Conservation (phyloP, 2,797 vertebrate genomes). For the Phrynocephalus forsythii region DNA sequence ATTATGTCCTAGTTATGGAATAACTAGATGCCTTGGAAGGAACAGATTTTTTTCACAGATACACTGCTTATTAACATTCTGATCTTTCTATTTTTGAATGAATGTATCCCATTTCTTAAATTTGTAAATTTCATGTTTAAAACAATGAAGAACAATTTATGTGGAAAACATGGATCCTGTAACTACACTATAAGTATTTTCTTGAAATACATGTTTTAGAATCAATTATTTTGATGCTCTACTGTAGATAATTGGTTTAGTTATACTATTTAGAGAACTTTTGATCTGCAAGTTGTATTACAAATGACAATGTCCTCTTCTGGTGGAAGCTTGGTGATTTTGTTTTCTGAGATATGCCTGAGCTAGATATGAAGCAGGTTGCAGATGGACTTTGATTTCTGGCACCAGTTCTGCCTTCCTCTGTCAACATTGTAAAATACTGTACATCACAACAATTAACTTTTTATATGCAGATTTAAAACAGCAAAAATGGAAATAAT, state of each 20-base stretch:
- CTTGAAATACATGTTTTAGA: background rate
- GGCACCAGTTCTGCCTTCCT: background rate
- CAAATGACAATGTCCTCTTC: background rate
- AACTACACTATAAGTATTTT: background rate
- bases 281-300: background rate
- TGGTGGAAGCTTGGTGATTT: background rate
- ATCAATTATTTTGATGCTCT: background rate
- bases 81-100: background rate
- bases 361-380: background rate
- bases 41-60: background rate
- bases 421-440: slow-evolving; percentile 23
- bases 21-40: background rate
- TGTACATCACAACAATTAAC: background rate
- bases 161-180: background rate
- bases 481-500: too few species aligned
- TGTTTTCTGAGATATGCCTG: background rate
- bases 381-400: slow-evolving; percentile 29
- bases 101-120: background rate
- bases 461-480: background rate
- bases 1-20: background rate
- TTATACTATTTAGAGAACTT: background rate
- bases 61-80: background rate
- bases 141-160: background rate
- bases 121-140: background rate
- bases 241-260: background rate